Conservation (phyloP, 2,888 invertebrate species). For the Sericinus montela region DNA sequence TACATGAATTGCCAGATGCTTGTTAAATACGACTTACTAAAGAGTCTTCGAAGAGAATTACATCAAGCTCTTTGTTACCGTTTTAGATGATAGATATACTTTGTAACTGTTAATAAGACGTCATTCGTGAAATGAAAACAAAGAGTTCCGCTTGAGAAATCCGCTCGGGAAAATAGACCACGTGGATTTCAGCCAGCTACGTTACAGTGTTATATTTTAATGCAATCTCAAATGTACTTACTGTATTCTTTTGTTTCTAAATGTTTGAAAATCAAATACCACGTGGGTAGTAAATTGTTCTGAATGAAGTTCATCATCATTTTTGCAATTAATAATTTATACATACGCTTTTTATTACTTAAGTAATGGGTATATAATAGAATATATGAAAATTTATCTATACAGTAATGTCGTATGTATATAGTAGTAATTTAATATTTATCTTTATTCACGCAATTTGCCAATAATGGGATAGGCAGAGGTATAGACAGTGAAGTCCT, state of each 20-base stretch:
- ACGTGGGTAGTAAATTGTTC: too few species aligned
- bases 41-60: neutral
- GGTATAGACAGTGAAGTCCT: too few species aligned
- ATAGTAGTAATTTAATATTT: too few species aligned
- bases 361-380: too few species aligned
- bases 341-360: too few species aligned
- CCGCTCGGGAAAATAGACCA: conserved; percentile 10
- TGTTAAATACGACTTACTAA: neutral
- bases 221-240: neutral
- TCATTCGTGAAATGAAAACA: conserved; percentile 17
- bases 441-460: too few species aligned
- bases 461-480: too few species aligned
- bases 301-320: too few species aligned
- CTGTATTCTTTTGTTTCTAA: neutral
- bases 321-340: too few species aligned
- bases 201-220: neutral
- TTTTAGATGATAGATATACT: neutral
- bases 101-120: conserved; percentile 3
- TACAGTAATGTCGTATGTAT: too few species aligned
- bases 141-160: conserved; percentile 11
- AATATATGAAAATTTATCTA: too few species aligned
- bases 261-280: too few species aligned
- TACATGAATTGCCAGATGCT: neutral
- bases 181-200: neutral
- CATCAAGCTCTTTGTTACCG: neutral